Evolutionary conservation across 2,113 vertebrate species (phyloP).

Genomic region (Ceyx margarethae): DNA sequence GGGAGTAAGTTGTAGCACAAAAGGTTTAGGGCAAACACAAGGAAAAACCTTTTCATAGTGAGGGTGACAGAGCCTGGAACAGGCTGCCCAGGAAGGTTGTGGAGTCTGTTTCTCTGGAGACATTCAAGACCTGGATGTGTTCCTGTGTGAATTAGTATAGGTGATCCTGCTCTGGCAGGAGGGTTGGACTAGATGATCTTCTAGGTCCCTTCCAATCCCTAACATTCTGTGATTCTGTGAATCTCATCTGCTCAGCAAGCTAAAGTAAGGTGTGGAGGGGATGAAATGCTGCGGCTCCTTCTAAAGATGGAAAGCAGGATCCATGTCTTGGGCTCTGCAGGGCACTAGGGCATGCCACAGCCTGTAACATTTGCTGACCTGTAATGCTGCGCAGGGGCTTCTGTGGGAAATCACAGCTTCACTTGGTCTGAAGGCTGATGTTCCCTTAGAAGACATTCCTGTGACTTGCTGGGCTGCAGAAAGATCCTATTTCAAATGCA

Average conservation of each 20-base stretch:
- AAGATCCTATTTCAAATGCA: neutral
- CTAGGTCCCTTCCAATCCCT: too few species aligned
- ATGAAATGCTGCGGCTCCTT: neutral
- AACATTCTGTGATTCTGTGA: neutral
- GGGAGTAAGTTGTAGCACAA: too few species aligned
- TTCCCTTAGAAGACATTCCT: neutral
- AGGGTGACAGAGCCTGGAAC: too few species aligned
- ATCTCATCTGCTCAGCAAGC: neutral
- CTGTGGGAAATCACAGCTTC: neutral
- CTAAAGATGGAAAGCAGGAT: neutral
- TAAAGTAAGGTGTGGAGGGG: neutral
- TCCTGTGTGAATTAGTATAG: too few species aligned
- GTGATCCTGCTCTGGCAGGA: too few species aligned
- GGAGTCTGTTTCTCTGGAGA: too few species aligned
- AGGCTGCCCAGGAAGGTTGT: too few species aligned
- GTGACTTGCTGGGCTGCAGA: neutral
- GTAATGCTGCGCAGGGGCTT: neutral
- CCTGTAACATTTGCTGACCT: neutral
- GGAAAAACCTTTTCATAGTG: too few species aligned
- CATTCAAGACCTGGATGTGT: too few species aligned
- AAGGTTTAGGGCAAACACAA: too few species aligned
- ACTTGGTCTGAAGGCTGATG: neutral
- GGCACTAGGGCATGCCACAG: neutral
- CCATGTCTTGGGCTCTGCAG: neutral
- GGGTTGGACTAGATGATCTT: too few species aligned